Base-by-base conservation (phyloP, 2,797 vertebrate genomes). In the Aselliscus stoliczkanus region DNA sequence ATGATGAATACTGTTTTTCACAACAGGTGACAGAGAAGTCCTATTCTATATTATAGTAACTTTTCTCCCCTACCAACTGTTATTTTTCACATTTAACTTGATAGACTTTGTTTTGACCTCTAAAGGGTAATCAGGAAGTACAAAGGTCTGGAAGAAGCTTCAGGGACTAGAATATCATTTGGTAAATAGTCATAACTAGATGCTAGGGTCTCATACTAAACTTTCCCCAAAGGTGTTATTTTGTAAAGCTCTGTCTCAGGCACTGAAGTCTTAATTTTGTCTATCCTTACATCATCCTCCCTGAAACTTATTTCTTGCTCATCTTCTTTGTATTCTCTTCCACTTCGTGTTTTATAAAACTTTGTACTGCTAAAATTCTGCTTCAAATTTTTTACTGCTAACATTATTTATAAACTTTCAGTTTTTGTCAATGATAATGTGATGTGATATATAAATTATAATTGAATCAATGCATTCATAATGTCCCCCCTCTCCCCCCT, bases 1-100 rank as follows among this genome's bases (percentile, higher is more conserved):
- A 93, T 91, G 27, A 69, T 92, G 96, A 96, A 73, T 80, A 37
- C 73, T 23, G 37, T 69, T 79, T 93, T 95, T 92, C 79, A 95
- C 13, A 37, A 39, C 42, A 62, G 81, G 34, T 90, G 62, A 76
- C 37, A 15, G 15, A 39, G 81, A 92, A 87, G 7, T 1, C 67
- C 34, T 17, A 12, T 75, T 84, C 52, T 73, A 34, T 52, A 75
- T 52, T 18, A 39, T 44, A 6, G 5, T 47, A 54, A 73, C 23
- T 52, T 90, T 89, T 42, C 44, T 82, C 18, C 20, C 25, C 4
- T 60, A 34, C 17, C 34, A 58, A n/a, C 18, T 44, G 17, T 56
- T 85, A 50, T 8, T 9, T 21, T 93, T 56, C 69, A 20, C 10
- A 29, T 27, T 79, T 75, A 73, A 62, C 60, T 7, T 56, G 20